Base-by-base conservation (phyloP, 2,113 vertebrate genomes). In the Narcine bancroftii region DNA sequence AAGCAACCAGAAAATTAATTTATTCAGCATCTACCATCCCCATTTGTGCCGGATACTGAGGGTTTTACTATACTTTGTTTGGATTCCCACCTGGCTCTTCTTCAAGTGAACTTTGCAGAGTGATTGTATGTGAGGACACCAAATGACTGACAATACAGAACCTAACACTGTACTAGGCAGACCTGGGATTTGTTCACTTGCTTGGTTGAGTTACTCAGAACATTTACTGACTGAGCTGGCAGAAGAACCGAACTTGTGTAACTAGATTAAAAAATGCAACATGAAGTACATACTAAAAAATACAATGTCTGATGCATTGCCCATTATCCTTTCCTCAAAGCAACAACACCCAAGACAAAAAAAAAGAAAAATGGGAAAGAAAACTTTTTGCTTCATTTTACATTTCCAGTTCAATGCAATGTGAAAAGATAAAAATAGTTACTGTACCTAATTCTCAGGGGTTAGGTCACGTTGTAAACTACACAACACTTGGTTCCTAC, bases 401-500 rank as follows among this genome's bases (percentile, higher is more conserved):
- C 15, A n/a, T n/a, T 36, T 36, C 17, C 47, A 81, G 42, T 29
- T 71, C 39, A 45, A 69, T 91, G 26, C 39, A 91, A 66, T 15
- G 45, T 33, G 42, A 91, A 65, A 91, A 91, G 9, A 69, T 91
- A 39, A 91, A n/a, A 69, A 45, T 13, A 50, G 24, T 91, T 91
- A 91, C 60, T 85, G 50, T 85, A 85, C 89, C 42, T 42, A 69
- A 69, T 33, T 66, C 89, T 66, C 89, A 33, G 36, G 39, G 89
- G 26, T 26, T 29, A 69, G 65, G 24, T 69, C 89, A 91, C 42
- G 4, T 69, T 69, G 21, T 42, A 91, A 91, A 91, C 39, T 91
- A 69, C 65, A 69, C 42, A n/a, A 42, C 26, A 26, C 29, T 39
- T 47, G 39, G 65, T 91, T 65, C 71, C 89, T 91, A 21, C 39